Conservation (phyloP, 23 tunicate species). For the Halocynthia roretzi region DNA sequence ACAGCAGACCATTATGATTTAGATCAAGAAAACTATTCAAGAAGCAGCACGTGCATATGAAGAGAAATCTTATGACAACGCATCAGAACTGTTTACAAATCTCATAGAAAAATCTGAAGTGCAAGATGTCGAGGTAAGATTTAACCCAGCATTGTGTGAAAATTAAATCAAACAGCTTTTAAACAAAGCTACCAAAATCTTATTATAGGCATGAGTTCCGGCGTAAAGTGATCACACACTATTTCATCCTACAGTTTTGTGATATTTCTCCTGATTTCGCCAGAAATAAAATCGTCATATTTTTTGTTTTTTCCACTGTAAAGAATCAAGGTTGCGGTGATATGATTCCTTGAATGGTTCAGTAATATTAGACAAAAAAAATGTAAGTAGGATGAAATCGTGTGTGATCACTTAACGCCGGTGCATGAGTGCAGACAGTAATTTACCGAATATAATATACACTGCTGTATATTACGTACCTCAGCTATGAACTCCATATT, state of each 20-base stretch:
- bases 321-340: no score
- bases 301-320: not conserved
- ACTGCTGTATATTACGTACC: not conserved
- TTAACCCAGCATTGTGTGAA: no score
- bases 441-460: no score
- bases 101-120: not conserved
- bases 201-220: not conserved
- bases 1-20: no score
- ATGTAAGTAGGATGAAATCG: no score
- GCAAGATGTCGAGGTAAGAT: conserved; percentile 20
- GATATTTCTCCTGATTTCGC: no score
- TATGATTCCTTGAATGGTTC: no score
- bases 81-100: conserved; percentile 5
- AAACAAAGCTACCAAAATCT: not conserved
- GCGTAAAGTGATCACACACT: not conserved
- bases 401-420: no score
- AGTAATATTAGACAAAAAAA: no score
- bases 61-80: conserved; percentile 10
- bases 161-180: not conserved
- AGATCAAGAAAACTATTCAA: no score
- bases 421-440: no score
- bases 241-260: no score
- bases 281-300: not conserved
- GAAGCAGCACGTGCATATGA: not conserved
- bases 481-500: not conserved